Evolutionary conservation across 2,113 vertebrate genomes (phyloP).

Genomic region (Scomber japonicus): DNA sequence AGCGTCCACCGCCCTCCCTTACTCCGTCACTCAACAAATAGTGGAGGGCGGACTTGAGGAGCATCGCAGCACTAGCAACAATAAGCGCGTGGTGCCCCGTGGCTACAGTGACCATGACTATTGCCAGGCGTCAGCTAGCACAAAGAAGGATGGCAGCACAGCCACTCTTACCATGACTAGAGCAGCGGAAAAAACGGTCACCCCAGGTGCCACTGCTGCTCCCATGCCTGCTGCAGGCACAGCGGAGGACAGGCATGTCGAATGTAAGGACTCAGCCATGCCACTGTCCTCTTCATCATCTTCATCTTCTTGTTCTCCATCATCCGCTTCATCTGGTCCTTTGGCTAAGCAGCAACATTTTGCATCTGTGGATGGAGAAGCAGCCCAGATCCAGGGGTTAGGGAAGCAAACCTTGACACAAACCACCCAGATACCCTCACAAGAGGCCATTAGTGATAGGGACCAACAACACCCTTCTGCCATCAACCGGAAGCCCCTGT

Average conservation of each 20-base stretch:
- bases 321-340: constrained; percentile 81
- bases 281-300: constrained; percentile 81
- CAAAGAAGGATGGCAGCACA: constrained; percentile 87
- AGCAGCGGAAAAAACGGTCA: constrained; percentile 61
- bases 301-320: constrained; percentile 77
- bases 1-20: constrained; percentile 88
- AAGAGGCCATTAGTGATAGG: constrained; percentile 79
- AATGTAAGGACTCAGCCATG: constrained; percentile 91
- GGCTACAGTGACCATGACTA: constrained; percentile 98
- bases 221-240: constrained; percentile 80
- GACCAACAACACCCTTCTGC: constrained; percentile 66
- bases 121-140: constrained; percentile 92
- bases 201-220: constrained; percentile 85
- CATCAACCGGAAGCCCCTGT: constrained; percentile 91
- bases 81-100: constrained; percentile 89
- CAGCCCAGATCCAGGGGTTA: constrained; percentile 78
- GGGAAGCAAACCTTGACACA: constrained; percentile 71
- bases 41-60: constrained; percentile 86
- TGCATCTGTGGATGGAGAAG: constrained; percentile 85
- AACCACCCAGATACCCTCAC: constrained; percentile 57
- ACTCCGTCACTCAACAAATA: constrained; percentile 75
- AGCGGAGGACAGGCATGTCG: constrained; percentile 89
- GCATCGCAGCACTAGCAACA: constrained; percentile 84
- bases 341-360: constrained; percentile 86
- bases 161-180: constrained; percentile 64